phyloP scores from a whole-genome alignment of 2,113 vertebrate genomes.

The Conger conger region DNA sequence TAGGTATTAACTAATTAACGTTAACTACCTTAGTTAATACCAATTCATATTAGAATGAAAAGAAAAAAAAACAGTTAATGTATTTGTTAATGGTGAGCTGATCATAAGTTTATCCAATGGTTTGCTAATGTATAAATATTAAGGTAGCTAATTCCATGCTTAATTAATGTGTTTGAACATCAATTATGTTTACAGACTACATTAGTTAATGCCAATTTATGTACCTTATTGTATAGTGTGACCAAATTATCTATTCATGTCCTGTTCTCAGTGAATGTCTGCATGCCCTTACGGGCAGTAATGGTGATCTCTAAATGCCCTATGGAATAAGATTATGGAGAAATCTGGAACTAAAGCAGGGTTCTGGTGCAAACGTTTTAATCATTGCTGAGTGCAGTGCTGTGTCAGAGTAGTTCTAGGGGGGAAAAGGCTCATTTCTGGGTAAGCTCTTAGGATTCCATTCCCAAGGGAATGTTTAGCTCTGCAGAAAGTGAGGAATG shows the following conservation, averaged over 20 bases:
- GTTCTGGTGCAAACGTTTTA: neutral
- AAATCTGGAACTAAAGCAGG: neutral
- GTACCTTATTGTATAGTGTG: too few species aligned
- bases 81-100: too few species aligned
- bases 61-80: too few species aligned
- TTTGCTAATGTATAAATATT: too few species aligned
- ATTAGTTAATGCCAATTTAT: too few species aligned
- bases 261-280: neutral
- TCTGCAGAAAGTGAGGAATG: neutral
- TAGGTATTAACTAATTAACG: too few species aligned
- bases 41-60: too few species aligned
- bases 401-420: neutral
- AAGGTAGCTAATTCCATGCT: too few species aligned
- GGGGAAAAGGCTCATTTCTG: neutral
- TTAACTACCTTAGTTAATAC: too few species aligned
- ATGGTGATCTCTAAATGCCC: neutral
- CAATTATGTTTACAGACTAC: too few species aligned
- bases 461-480: slow-evolving; percentile 13
- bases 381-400: neutral
- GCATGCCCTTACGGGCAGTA: neutral
- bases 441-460: slow-evolving; percentile 4
- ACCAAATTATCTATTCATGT: neutral
- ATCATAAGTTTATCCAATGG: too few species aligned
- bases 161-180: too few species aligned
- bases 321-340: neutral